Evolutionary conservation across 2,113 vertebrate genomes (phyloP).

Genomic region (Pteropus alecto): DNA sequence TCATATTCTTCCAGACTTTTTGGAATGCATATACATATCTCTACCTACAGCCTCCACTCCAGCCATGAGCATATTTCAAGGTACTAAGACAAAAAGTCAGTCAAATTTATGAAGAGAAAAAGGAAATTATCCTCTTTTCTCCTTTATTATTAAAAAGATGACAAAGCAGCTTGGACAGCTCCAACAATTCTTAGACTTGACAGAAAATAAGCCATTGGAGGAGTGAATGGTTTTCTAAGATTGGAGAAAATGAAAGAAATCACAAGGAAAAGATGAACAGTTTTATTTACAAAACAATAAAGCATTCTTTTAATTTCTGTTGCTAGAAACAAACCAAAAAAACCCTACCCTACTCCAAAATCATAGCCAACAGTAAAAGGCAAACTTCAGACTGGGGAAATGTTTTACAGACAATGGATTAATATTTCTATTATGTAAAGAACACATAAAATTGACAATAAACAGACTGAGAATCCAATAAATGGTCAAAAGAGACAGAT

Average conservation of each 20-base stretch:
- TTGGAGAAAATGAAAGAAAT: constrained; percentile 27
- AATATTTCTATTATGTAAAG: not conserved
- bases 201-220: not conserved
- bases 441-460: not conserved
- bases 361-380: not conserved
- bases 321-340: not conserved
- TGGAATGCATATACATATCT: not conserved
- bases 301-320: not conserved
- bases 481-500: not conserved
- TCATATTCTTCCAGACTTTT: not conserved
- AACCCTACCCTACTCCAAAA: not conserved
- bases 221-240: not conserved
- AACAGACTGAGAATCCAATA: not conserved
- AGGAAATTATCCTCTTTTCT: not conserved
- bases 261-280: not conserved
- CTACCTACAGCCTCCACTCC: not conserved
- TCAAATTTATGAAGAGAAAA: not conserved
- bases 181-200: not conserved
- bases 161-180: not conserved
- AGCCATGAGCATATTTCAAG: not conserved
- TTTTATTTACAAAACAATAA: not conserved
- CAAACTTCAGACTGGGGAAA: not conserved
- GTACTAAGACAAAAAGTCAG: not conserved
- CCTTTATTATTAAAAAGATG: not conserved
- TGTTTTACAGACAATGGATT: not conserved